Percentiles rank a stretch among this genome's conserved stretches.
phyloP scores from a whole-genome alignment of 2,113 vertebrate species.

The Ceuthmochares aereus region DNA sequence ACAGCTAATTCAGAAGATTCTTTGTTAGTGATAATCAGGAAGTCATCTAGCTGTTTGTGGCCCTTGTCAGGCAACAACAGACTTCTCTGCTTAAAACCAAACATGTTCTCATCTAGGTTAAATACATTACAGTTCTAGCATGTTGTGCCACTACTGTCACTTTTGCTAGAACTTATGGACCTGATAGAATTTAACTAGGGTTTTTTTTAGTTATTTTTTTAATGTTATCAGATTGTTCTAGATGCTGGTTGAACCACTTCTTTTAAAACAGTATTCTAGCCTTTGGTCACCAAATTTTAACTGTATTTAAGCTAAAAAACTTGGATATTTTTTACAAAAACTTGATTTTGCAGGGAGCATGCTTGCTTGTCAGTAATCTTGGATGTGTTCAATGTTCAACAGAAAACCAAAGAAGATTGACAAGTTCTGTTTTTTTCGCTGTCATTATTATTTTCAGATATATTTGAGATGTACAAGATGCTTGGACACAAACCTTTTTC shows the following conservation, averaged over 20 bases:
- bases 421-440: background rate
- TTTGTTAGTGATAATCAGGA: background rate
- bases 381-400: background rate
- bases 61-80: background rate
- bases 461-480: background rate
- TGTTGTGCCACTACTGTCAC: background rate
- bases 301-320: background rate
- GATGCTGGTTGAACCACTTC: background rate
- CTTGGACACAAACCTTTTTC: background rate
- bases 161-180: background rate
- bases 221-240: background rate
- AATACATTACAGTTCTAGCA: background rate
- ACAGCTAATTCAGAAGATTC: background rate
- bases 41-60: background rate
- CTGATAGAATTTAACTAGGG: background rate
- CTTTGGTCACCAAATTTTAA: background rate
- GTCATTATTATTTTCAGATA: background rate
- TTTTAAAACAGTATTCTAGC: background rate
- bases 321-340: background rate
- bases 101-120: background rate
- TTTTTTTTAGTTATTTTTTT: background rate
- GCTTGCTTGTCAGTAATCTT: background rate
- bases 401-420: background rate
- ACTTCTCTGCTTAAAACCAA: background rate
- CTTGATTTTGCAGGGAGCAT: background rate